phyloP scores from a whole-genome alignment of 2,888 invertebrate species.

The Tribolium freemani region DNA sequence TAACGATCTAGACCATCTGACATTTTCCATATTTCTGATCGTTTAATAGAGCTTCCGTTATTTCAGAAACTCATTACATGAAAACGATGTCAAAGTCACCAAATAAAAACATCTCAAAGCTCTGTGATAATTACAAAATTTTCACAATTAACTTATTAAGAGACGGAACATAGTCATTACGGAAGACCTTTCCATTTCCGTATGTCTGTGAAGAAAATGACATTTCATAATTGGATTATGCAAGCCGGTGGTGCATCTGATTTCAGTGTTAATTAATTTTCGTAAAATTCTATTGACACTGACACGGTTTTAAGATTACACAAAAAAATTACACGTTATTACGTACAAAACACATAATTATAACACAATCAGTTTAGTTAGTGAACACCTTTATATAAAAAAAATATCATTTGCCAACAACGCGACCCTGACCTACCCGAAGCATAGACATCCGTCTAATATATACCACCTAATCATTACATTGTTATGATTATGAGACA shows the following conservation, averaged over 20 bases:
- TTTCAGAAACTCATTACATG: not conserved
- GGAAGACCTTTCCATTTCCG: constrained; percentile 6
- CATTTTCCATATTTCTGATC: not conserved
- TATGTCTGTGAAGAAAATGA: constrained; percentile 9
- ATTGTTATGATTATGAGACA: no score
- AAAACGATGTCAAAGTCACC: not conserved
- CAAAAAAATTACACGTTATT: not conserved
- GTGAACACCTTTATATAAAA: not conserved
- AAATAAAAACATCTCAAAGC: not conserved
- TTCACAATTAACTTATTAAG: not conserved
- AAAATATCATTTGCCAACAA: not conserved
- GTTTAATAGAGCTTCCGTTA: not conserved
- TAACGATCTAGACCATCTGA: not conserved
- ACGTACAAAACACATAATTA: not conserved
- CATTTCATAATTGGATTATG: constrained; percentile 18
- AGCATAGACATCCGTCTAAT: not conserved
- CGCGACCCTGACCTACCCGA: constrained; percentile 1
- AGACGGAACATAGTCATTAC: not conserved
- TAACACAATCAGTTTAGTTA: constrained; percentile 2
- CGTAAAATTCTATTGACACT: not conserved
- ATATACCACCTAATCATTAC: no score
- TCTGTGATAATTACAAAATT: not conserved
- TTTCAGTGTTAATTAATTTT: constrained; percentile 1
- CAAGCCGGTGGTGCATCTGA: not conserved
- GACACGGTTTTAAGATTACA: constrained; percentile 4